Conservation (phyloP, 1,140 invertebrate species). For the Procambarus virginalis region DNA sequence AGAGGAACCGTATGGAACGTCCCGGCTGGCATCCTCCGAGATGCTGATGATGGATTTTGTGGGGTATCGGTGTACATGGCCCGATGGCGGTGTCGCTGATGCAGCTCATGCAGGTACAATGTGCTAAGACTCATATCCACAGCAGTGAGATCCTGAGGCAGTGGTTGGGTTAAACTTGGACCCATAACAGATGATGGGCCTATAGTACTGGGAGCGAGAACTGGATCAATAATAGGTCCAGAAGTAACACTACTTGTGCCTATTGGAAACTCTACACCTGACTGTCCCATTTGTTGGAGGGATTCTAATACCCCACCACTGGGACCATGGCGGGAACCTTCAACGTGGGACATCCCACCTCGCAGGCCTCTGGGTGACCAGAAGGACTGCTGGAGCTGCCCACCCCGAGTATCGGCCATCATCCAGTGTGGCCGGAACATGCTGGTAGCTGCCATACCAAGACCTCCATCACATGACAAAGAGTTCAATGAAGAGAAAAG, state of each 20-base stretch:
- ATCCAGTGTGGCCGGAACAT: slow-evolving; percentile 38
- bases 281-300: slow-evolving; percentile 41
- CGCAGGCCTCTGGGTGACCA: slow-evolving; percentile 47
- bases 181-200: slow-evolving; percentile 27
- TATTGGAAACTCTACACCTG: slow-evolving; percentile 29
- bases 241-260: slow-evolving; percentile 49
- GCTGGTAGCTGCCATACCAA: slow-evolving; percentile 34
- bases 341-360: slow-evolving; percentile 52
- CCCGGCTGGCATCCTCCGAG: slow-evolving; percentile 23
- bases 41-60: slow-evolving; percentile 18
- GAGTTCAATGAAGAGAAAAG: slow-evolving; percentile 72
- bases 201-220: slow-evolving; percentile 38
- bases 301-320: slow-evolving; percentile 50
- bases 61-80: slow-evolving; percentile 56
- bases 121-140: slow-evolving; percentile 87
- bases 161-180: slow-evolving; percentile 5
- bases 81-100: slow-evolving; percentile 77
- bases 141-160: slow-evolving; percentile 75
- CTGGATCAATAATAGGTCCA: slow-evolving; percentile 45
- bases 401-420: slow-evolving; percentile 10
- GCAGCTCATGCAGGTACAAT: slow-evolving; percentile 85
- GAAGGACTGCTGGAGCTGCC: slow-evolving; percentile 39
- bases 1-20: slow-evolving; percentile 20
- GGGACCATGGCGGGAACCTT: slow-evolving; percentile 59
- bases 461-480: slow-evolving; percentile 54